Evolutionary conservation across 2,113 vertebrate species (phyloP).

Genomic region (Opisthocomus hoazin): DNA sequence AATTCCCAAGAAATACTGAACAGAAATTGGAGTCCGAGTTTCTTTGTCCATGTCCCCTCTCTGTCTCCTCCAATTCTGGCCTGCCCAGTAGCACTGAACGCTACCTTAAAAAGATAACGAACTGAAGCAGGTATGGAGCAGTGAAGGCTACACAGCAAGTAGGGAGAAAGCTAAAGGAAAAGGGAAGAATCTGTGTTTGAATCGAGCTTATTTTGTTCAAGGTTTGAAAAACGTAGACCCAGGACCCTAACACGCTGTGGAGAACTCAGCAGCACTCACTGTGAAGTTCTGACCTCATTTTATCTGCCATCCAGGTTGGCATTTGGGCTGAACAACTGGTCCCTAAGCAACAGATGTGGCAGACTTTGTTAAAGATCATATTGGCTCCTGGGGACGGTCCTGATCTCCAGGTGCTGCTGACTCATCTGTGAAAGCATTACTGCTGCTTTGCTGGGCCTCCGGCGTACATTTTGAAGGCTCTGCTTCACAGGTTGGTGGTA

Average conservation of each 20-base stretch:
- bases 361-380: not conserved
- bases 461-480: not conserved
- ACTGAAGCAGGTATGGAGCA: not conserved
- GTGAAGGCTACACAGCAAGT: fast-evolving
- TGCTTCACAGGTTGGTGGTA: not conserved
- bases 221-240: not conserved
- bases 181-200: not conserved
- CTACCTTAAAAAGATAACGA: not conserved
- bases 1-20: not conserved
- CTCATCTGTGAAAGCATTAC: not conserved
- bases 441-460: not conserved
- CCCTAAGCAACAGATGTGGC: not conserved
- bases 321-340: not conserved
- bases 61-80: not conserved
- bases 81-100: not conserved
- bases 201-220: not conserved
- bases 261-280: not conserved
- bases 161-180: not conserved
- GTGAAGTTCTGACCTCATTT: not conserved
- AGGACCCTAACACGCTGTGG: fast-evolving
- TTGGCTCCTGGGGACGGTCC: not conserved
- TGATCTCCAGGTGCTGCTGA: not conserved
- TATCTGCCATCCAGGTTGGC: not conserved
- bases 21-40: not conserved
- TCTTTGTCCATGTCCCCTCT: not conserved